Conservation (phyloP, 2,113 vertebrate genomes). For the Halichoerus grypus region DNA sequence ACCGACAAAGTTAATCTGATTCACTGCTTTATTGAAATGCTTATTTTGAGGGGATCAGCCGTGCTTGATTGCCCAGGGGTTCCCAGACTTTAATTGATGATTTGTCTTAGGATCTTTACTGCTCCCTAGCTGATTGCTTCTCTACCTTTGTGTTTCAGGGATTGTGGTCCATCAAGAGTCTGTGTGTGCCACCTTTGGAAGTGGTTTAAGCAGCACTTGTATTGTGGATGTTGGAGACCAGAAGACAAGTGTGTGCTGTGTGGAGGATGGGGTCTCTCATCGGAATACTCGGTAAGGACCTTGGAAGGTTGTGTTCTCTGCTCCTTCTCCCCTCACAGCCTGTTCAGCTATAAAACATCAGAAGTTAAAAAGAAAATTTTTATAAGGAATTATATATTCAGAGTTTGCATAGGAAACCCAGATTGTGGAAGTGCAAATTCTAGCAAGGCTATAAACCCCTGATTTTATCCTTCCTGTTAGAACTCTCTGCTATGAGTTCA, state of each 20-base stretch:
- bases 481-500: neutral
- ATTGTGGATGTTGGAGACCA: slow-evolving; percentile 98
- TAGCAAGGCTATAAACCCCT: neutral
- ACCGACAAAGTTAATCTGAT: neutral
- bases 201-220: slow-evolving; percentile 96
- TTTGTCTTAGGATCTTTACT: neutral
- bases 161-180: slow-evolving; percentile 98
- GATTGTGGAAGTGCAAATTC: neutral
- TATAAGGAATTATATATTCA: neutral
- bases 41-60: neutral
- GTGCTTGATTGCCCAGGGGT: neutral
- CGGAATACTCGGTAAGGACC: slow-evolving; percentile 94
- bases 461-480: neutral
- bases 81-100: neutral
- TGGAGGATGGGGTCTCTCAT: slow-evolving; percentile 98
- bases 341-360: neutral
- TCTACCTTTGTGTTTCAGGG: slow-evolving; percentile 85
- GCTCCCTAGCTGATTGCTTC: neutral
- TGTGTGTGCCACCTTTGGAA: slow-evolving; percentile 96
- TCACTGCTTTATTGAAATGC: neutral
- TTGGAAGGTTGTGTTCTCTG: neutral
- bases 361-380: neutral
- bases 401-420: neutral
- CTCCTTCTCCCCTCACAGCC: neutral
- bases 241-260: slow-evolving; percentile 98